These are phyloP conservation scores for Plagodis pulveraria DNA, from an alignment of 2,888 invertebrate genomes.

Conservation along the genomic window DNA sequence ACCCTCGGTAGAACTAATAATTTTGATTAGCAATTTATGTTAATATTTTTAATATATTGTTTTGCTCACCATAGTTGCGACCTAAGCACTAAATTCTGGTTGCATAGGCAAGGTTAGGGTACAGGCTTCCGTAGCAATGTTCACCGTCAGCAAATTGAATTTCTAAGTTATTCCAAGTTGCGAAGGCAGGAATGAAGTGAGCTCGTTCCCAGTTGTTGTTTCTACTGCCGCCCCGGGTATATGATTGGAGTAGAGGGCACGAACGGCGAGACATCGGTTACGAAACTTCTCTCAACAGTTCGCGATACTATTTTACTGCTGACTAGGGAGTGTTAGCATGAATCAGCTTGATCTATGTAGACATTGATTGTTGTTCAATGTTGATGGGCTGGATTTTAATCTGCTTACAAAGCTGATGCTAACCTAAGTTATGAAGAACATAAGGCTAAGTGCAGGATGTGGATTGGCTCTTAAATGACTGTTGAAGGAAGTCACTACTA, in stretches of 20 bases:
- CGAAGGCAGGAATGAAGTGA: conserved; percentile 73
- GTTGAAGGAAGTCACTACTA: no score
- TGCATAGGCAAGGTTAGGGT: conserved; percentile 44
- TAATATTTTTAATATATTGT: no score
- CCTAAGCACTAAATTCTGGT: conserved; percentile 45
- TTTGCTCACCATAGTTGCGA: no score
- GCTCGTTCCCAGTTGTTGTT: conserved; percentile 72
- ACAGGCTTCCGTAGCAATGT: conserved; percentile 53
- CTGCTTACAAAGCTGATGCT: background rate
- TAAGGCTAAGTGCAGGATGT: no score
- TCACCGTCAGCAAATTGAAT: conserved; percentile 75
- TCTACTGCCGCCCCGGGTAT: conserved; percentile 44
- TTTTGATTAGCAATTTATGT: no score
- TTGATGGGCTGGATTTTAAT: background rate
- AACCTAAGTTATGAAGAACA: no score
- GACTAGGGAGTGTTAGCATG: conserved; percentile 9
- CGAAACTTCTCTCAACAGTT: conserved; percentile 42
- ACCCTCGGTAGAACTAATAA: no score
- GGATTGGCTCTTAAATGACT: no score
- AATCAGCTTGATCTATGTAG: conserved; percentile 9
- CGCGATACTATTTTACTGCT: conserved; percentile 27
- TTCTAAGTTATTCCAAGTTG: conserved; percentile 77
- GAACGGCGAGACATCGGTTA: conserved; percentile 45
- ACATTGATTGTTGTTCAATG: background rate
- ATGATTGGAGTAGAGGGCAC: conserved; percentile 62